phyloP scores from a whole-genome alignment of 2,113 vertebrate genomes.

The Nansenia antarctica region DNA sequence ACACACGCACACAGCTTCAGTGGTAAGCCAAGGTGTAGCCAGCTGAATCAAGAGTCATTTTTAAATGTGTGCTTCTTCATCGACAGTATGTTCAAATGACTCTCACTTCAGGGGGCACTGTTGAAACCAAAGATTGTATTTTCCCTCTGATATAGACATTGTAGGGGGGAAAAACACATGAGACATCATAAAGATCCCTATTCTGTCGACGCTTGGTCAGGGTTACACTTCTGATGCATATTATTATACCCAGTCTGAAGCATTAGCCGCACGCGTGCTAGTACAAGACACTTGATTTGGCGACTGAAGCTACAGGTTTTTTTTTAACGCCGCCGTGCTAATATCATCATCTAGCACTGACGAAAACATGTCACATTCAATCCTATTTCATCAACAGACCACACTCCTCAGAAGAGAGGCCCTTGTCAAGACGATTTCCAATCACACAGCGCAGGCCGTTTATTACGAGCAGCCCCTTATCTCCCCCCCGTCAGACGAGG shows the following conservation, averaged over 20 bases:
- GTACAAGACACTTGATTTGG: not conserved
- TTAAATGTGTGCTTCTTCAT: no score
- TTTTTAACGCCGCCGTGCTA: not conserved
- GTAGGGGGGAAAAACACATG: not conserved
- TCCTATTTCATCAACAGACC: not conserved
- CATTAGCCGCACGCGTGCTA: not conserved
- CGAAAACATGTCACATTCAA: not conserved
- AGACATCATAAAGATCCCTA: not conserved
- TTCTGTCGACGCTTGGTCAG: not conserved
- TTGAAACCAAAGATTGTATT: not conserved
- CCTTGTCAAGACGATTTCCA: slow-evolving; percentile 59
- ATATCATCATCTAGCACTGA: not conserved
- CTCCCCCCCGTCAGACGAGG: slow-evolving; percentile 51
- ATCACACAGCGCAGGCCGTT: slow-evolving; percentile 43
- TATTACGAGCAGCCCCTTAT: slow-evolving; percentile 51
- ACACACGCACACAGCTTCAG: not conserved
- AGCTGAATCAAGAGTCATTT: no score
- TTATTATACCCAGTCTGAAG: not conserved
- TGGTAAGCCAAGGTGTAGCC: no score
- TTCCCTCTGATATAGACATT: not conserved
- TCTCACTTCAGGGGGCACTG: not conserved
- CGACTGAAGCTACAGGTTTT: not conserved
- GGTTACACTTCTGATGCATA: not conserved
- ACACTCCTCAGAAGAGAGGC: not conserved
- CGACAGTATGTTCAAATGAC: no score